A percentile compares a stretch with the other conserved stretches of the same genome.
Conservation (phyloP, 2,888 invertebrate species). For the Coleophora flavipennella region DNA sequence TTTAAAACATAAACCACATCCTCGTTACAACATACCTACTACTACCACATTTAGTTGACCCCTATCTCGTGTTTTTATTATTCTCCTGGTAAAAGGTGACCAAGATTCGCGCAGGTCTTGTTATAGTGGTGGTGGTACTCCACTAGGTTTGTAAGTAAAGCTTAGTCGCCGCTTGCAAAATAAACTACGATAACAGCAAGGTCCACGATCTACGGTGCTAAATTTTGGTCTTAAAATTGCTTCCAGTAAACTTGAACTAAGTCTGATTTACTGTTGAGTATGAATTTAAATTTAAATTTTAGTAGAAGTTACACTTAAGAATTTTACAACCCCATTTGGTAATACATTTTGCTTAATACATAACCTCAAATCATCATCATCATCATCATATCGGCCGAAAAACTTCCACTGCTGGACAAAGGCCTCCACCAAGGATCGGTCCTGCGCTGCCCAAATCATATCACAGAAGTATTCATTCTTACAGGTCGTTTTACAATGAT, state of each 20-base stretch:
- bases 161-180: conserved; percentile 53
- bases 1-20: conserved; percentile 51
- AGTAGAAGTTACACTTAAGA: not conserved
- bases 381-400: no score
- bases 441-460: no score
- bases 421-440: no score
- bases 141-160: conserved; percentile 31
- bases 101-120: conserved; percentile 21
- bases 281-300: not conserved
- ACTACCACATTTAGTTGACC: conserved; percentile 32
- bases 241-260: not conserved
- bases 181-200: conserved; percentile 57
- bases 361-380: no score
- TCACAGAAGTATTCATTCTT: no score
- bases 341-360: not conserved
- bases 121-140: conserved; percentile 22
- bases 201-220: conserved; percentile 44
- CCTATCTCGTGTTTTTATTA: conserved; percentile 15
- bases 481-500: no score
- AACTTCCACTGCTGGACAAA: no score
- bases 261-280: no score
- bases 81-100: conserved; percentile 9
- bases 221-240: conserved; percentile 26
- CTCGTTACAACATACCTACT: conserved; percentile 49
- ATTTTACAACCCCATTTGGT: not conserved